Evolutionary conservation across 1,140 invertebrate species (phyloP), one percentile per base, ranked within the genome.

Genomic region (Antheraea mylitta): DNA sequence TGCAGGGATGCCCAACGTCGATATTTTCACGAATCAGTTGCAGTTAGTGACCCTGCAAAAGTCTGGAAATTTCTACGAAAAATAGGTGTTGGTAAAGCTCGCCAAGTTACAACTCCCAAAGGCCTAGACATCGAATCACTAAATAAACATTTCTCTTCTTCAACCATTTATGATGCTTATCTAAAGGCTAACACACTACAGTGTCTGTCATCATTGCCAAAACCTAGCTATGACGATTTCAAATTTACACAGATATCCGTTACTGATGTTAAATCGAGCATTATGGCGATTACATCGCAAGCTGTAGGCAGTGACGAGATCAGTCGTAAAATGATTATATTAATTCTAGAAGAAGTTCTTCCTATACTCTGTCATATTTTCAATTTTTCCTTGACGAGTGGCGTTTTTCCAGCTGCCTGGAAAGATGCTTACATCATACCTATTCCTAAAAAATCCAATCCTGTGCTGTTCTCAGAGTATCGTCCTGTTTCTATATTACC

Each of bases 1-100:
- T 42, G 71, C 30, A 76, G 71, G 19, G 70, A 76, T 70, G 74
- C 72, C n/a, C 73, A 76, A 53, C 63, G 71, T 10, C 76, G 66
- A 13, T 64, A 72, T 58, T 72, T 78, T 37, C 73, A 78, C 58
- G 18, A 48, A 2, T 68, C 74, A 10, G 68, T 78, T 18, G 59
- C 70, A 42, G 74, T 69, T 64, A 64, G 70, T 19, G 66, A 74
- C n/a, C 72, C 70, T 0, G 71, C 65, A 18, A 75, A 75, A 58
- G 70, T 76, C 3, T 76, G 74, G 71, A 67, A 61, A 22, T 74
- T 73, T 66, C 68, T 78, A 3, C 72, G 70, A 22, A 69, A 65
- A 10, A 13, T 75, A 9, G 73, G 69, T 48, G 68, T 78, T 63
- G 73, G 73, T 13, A 78, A 74, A 66, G n/a, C 42, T 30, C 58